These are phyloP conservation scores for Trogon melanurus DNA, from an alignment of 2,113 vertebrate species.

Conservation along the genomic window DNA sequence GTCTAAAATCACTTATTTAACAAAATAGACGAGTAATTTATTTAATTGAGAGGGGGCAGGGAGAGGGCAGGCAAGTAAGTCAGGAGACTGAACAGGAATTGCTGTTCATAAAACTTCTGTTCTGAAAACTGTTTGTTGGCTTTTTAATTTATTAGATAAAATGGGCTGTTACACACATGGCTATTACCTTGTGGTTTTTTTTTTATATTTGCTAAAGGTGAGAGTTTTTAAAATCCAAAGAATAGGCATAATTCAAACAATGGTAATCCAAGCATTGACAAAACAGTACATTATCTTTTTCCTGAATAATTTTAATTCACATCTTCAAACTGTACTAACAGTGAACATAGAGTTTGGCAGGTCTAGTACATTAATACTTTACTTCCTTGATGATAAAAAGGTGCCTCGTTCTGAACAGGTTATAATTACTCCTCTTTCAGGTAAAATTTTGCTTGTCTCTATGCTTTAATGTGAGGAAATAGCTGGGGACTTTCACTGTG, in stretches of 20 bases:
- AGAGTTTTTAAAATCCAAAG: not conserved
- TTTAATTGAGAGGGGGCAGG: not conserved
- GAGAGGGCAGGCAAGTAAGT: not conserved
- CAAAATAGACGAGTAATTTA: not conserved
- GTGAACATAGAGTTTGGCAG: not conserved
- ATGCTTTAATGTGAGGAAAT: not conserved
- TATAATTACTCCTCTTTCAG: not conserved
- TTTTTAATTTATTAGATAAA: not conserved
- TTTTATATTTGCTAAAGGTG: not conserved
- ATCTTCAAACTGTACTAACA: not conserved
- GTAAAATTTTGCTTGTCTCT: not conserved
- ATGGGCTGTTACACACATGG: not conserved
- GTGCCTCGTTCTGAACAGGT: not conserved
- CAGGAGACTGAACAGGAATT: not conserved
- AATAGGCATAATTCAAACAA: not conserved
- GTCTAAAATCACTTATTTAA: not conserved
- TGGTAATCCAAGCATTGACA: not conserved
- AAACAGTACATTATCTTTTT: not conserved
- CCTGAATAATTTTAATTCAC: conserved; percentile 1
- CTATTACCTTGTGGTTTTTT: not conserved
- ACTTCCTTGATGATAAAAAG: not conserved
- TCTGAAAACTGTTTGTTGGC: not conserved
- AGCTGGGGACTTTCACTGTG: not conserved
- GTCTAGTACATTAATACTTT: not conserved
- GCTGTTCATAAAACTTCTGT: not conserved